Conservation (phyloP, 1,140 invertebrate genomes). For the Aphis gossypii region DNA sequence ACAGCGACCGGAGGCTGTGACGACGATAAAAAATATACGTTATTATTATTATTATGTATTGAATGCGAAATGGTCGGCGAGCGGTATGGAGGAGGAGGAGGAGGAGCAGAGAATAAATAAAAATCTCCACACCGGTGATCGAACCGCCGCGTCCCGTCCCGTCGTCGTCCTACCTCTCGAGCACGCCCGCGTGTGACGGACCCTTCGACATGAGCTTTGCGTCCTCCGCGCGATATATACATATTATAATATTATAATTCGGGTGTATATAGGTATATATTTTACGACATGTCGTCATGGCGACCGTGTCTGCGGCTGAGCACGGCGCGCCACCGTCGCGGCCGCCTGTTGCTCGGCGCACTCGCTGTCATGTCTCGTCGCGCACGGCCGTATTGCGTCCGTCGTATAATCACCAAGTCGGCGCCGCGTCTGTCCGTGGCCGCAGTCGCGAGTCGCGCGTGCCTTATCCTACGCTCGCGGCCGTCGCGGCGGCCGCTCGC, state of each 20-base stretch:
- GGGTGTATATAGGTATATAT: not conserved
- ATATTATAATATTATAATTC: not conserved
- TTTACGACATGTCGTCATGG: not conserved
- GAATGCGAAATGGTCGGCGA: not conserved
- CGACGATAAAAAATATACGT: not conserved
- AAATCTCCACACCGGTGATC: not conserved
- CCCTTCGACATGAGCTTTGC: not conserved
- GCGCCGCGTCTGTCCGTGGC: not conserved
- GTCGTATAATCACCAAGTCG: not conserved
- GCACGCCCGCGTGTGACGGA: not conserved
- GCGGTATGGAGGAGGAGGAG: no score
- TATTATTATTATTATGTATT: not conserved
- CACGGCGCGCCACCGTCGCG: constrained; percentile 34
- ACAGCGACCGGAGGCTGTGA: not conserved
- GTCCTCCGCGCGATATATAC: not conserved
- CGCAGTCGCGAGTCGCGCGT: not conserved
- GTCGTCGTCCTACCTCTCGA: not conserved
- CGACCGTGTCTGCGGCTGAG: not conserved
- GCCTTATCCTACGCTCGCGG: not conserved
- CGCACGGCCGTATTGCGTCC: no score
- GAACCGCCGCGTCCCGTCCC: not conserved
- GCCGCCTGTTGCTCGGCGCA: constrained; percentile 42
- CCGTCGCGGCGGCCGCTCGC: constrained; percentile 53
- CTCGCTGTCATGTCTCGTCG: not conserved
- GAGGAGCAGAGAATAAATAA: not conserved